Conservation (phyloP, 2,888 invertebrate species). For the Phorcus lineatus region DNA sequence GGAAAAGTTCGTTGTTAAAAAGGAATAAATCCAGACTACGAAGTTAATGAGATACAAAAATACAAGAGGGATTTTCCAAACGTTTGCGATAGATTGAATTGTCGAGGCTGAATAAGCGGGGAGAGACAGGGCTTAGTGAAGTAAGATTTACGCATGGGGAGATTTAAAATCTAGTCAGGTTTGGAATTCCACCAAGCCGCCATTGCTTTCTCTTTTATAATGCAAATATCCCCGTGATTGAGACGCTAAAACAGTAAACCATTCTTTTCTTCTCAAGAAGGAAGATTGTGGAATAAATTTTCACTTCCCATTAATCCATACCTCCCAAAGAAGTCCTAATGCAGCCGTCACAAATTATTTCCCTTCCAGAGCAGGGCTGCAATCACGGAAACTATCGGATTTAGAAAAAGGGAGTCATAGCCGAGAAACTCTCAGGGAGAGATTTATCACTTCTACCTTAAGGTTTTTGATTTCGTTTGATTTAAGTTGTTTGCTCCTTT, state of each 20-base stretch:
- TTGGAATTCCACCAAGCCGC: not conserved
- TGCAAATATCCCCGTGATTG: not conserved
- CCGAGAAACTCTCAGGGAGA: not conserved
- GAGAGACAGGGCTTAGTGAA: not conserved
- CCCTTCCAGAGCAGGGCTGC: not conserved
- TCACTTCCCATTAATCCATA: not conserved
- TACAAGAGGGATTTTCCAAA: constrained; percentile 5
- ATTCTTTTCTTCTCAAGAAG: not conserved
- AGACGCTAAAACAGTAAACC: constrained; percentile 5
- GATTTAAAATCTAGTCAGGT: constrained; percentile 11
- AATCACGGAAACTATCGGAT: not conserved
- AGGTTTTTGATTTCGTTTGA: not conserved
- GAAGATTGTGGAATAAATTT: constrained; percentile 8
- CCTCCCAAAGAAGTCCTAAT: not conserved
- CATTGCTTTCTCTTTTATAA: constrained; percentile 8
- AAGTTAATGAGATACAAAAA: constrained; percentile 8
- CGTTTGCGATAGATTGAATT: not conserved
- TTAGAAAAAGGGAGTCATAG: not conserved
- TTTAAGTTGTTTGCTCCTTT: no score
- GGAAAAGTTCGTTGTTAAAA: constrained; percentile 1
- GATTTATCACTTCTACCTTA: not conserved
- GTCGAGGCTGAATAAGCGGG: not conserved
- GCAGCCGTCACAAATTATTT: constrained; percentile 4
- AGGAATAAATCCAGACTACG: constrained; percentile 4
- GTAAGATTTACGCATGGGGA: constrained; percentile 2